These are phyloP conservation scores for Drosophila sucinea DNA, from an alignment of 1,140 invertebrate genomes.

Conservation along the genomic window DNA sequence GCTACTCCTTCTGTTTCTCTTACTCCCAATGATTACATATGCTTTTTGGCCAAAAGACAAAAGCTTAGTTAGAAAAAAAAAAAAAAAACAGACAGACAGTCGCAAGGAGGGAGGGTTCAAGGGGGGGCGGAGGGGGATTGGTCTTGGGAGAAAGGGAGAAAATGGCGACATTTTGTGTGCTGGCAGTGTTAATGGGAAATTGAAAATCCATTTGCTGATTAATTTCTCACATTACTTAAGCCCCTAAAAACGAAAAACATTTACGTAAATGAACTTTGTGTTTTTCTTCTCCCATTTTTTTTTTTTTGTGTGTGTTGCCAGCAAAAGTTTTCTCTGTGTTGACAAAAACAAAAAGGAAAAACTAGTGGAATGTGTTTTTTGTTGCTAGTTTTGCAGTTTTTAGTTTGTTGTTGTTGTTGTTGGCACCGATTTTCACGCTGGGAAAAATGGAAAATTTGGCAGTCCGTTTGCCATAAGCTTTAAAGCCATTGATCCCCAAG, in stretches of 20 bases:
- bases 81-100: not conserved
- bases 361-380: conserved; percentile 32
- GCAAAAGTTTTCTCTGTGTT: conserved; percentile 18
- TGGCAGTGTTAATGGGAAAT: conserved; percentile 72
- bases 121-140: not conserved
- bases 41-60: conserved; percentile 31
- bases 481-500: not conserved
- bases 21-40: conserved; percentile 32
- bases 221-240: conserved; percentile 60
- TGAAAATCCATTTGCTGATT: conserved; percentile 81
- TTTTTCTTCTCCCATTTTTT: conserved; percentile 33
- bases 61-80: conserved; percentile 24
- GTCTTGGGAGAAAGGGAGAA: not conserved
- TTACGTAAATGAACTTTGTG: conserved; percentile 79
- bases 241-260: conserved; percentile 57
- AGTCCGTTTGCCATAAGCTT: not conserved
- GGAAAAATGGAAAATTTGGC: not conserved
- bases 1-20: conserved; percentile 11
- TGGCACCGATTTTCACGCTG: conserved; percentile 17
- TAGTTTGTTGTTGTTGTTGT: conserved; percentile 50
- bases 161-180: conserved; percentile 26
- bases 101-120: not conserved
- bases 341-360: conserved; percentile 29
- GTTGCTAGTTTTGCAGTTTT: conserved; percentile 42
- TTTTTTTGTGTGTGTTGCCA: conserved; percentile 28